Evolutionary conservation across 2,888 invertebrate species (phyloP).

Genomic region (Galerucella pusilla): DNA sequence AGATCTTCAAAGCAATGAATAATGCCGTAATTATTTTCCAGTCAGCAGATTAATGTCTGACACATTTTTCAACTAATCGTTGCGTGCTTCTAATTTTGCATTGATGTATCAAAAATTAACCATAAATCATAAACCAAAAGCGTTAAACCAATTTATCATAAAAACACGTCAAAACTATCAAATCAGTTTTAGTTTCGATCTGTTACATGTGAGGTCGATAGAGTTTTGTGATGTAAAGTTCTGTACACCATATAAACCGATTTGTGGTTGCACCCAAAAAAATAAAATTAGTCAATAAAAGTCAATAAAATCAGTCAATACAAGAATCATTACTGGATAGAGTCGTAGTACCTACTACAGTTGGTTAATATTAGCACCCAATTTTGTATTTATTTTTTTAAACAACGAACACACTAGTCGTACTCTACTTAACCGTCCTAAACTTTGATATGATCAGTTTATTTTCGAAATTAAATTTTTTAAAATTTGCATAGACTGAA

Average conservation of each 20-base stretch:
- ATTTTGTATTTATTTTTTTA: too few relatives aligned
- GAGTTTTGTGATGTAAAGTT: constrained; percentile 4
- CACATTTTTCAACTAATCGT: background rate
- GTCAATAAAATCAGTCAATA: background rate
- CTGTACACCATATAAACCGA: constrained; percentile 5
- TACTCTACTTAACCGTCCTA: too few relatives aligned
- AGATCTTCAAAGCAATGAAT: too few relatives aligned
- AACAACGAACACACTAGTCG: too few relatives aligned
- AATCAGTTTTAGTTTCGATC: constrained; percentile 7
- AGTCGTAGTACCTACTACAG: too few relatives aligned
- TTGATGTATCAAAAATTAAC: background rate
- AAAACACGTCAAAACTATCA: background rate
- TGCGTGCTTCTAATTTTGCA: background rate
- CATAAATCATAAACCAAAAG: background rate
- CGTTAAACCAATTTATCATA: background rate
- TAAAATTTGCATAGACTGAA: background rate
- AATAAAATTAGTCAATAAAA: background rate
- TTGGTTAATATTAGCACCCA: too few relatives aligned
- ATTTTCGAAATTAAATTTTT: too few relatives aligned
- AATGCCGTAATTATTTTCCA: too few relatives aligned
- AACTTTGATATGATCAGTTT: too few relatives aligned
- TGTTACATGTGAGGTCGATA: constrained; percentile 19
- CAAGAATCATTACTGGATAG: background rate
- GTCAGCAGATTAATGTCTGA: background rate
- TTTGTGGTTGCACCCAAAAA: background rate